Evolutionary conservation across 1,140 invertebrate species (phyloP).

Genomic region (Drosophila lowei): DNA sequence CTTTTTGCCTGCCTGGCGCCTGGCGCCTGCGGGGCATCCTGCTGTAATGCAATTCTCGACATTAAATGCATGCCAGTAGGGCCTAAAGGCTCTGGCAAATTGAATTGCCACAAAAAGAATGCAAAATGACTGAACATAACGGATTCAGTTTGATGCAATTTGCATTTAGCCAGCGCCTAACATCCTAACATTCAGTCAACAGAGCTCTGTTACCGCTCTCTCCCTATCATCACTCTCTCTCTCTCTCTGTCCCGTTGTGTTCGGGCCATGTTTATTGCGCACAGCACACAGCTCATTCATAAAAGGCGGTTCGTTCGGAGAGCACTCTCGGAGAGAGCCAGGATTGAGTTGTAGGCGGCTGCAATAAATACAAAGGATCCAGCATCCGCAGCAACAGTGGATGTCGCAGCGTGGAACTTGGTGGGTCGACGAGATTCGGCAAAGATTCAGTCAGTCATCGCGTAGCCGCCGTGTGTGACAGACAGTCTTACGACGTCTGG

Average conservation of each 20-base stretch:
- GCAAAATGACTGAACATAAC: constrained; percentile 49
- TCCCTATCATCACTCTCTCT: background rate
- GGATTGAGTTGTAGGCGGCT: constrained; percentile 51
- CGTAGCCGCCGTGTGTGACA: constrained; percentile 66
- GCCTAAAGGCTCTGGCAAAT: constrained; percentile 32
- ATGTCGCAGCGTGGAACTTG: constrained; percentile 38
- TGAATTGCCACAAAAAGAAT: constrained; percentile 22
- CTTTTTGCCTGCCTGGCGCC: constrained; percentile 12
- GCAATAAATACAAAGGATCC: constrained; percentile 61
- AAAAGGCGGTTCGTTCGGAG: constrained; percentile 31
- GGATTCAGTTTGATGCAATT: constrained; percentile 67
- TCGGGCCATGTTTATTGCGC: constrained; percentile 53
- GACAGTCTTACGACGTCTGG: constrained; percentile 12
- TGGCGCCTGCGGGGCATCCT: no score
- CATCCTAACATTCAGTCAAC: constrained; percentile 35
- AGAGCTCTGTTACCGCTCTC: constrained; percentile 37
- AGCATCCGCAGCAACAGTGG: constrained; percentile 68
- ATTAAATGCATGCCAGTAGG: constrained; percentile 33
- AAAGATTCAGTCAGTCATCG: constrained; percentile 30
- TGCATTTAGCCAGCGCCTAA: constrained; percentile 29
- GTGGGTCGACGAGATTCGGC: constrained; percentile 11
- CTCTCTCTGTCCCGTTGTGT: background rate
- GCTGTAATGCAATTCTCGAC: constrained; percentile 7
- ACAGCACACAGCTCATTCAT: constrained; percentile 51
- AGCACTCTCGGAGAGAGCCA: constrained; percentile 26